Evolutionary conservation across 2,113 vertebrate genomes (phyloP), one percentile per base, ranked within the genome.

Genomic region (Arizona elegans): DNA sequence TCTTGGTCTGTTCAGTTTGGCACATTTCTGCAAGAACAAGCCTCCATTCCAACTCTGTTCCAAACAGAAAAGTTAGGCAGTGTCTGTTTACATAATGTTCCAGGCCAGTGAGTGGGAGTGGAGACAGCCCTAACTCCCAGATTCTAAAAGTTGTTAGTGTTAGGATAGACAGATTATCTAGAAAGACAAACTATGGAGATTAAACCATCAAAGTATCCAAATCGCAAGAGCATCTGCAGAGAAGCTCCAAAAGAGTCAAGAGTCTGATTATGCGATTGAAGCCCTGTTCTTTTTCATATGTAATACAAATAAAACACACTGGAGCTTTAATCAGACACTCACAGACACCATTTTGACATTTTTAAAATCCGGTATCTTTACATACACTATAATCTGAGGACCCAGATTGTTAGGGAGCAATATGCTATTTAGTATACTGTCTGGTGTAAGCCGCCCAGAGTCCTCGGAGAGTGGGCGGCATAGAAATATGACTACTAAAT

Each of bases 331-430:
- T 65, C 26, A 26, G 11, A 65, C n/a, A 33, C 65, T 33, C n/a
- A 43, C 8, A 81, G 75, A 8, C 8, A 43, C 33, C 17, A 81
- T 81, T 81, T 81, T 21, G 33, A 81, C 75, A 21, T 81, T 81
- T 43, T 38, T 0, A 43, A 43, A 81, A 81, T 81, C 17, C 19
- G 0, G 0, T 21, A 19, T 0, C 2, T 17, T 38, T 19, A 9
- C 17, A 38, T 8, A 70, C 13, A 15, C 12, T 33, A 81, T 43
- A 43, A 21, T 8, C 38, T 43, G 38, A 43, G 38, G 38, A 43
- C 38, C 2, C 38, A 43, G 38, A 43, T 43, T 43, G 38, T 43
- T 43, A 43, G 38, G 38, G 38, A 2, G 38, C 38, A 43, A 43
- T 43, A 43, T 43, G 38, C 38, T 43, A 43, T 43, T 43, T 43